phyloP scores from a whole-genome alignment of 2,888 invertebrate species.

The Epiblema foenella region DNA sequence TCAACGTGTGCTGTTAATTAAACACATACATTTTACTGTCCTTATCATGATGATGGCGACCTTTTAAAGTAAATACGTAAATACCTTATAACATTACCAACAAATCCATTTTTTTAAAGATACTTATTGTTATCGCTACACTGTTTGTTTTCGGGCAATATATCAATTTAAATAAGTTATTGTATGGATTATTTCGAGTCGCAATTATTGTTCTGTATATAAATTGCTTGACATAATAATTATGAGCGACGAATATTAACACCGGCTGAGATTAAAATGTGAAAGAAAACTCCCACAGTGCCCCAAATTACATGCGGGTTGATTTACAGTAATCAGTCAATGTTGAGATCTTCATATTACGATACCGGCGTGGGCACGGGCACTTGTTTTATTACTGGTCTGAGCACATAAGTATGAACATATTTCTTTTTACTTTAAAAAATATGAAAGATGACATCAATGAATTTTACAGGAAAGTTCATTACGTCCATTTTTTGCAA shows the following conservation, averaged over 20 bases:
- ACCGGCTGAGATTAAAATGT: constrained; percentile 42
- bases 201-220: constrained; percentile 51
- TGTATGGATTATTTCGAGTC: constrained; percentile 45
- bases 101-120: constrained; percentile 20
- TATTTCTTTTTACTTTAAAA: constrained; percentile 26
- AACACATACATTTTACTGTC: constrained; percentile 53
- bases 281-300: constrained; percentile 57
- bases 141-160: constrained; percentile 47
- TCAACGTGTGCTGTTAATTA: constrained; percentile 50
- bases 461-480: constrained; percentile 31
- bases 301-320: constrained; percentile 59
- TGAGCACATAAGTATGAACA: constrained; percentile 43
- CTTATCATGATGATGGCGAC: constrained; percentile 59
- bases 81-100: constrained; percentile 61
- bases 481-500: constrained; percentile 11
- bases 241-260: constrained; percentile 49
- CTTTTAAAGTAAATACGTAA: constrained; percentile 56
- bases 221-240: constrained; percentile 59
- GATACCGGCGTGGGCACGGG: constrained; percentile 53
- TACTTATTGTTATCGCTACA: constrained; percentile 25
- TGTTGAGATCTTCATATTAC: constrained; percentile 67
- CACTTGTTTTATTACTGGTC: constrained; percentile 59
- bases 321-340: constrained; percentile 66
- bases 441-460: constrained; percentile 39
- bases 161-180: constrained; percentile 47